These are phyloP conservation scores for Cebus imitator DNA, from an alignment of 2,113 vertebrate genomes.

Conservation along the genomic window DNA sequence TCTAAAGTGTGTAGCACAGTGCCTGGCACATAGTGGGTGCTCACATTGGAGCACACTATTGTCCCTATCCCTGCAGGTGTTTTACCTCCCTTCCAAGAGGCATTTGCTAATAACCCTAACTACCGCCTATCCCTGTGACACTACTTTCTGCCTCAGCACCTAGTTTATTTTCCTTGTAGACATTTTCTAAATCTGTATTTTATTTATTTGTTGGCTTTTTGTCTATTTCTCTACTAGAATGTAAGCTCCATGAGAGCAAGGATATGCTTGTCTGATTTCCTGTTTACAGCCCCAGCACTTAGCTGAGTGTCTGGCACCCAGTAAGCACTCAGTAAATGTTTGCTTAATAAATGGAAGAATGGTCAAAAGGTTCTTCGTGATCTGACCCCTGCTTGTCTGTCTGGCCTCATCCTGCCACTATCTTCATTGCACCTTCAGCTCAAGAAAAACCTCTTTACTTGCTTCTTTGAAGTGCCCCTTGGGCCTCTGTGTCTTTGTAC, in stretches of 20 bases:
- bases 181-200: conserved; percentile 43
- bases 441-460: neutral
- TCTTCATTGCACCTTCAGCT: neutral
- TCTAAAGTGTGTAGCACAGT: neutral
- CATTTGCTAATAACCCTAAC: neutral
- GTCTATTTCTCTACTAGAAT: conserved; percentile 60
- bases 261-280: neutral
- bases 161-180: conserved; percentile 28
- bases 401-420: neutral
- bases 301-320: neutral
- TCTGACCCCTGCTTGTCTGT: neutral
- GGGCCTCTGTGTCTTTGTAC: neutral
- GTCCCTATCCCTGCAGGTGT: neutral
- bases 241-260: conserved; percentile 65
- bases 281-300: neutral
- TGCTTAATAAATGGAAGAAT: neutral
- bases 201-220: conserved; percentile 35
- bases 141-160: conserved; percentile 11
- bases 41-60: neutral
- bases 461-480: neutral
- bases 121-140: neutral
- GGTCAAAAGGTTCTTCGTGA: neutral
- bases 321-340: neutral
- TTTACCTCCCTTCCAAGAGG: neutral
- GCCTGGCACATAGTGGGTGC: neutral